These are phyloP conservation scores for Bimastos eiseni DNA, from an alignment of 2,888 invertebrate species.

Conservation along the genomic window DNA sequence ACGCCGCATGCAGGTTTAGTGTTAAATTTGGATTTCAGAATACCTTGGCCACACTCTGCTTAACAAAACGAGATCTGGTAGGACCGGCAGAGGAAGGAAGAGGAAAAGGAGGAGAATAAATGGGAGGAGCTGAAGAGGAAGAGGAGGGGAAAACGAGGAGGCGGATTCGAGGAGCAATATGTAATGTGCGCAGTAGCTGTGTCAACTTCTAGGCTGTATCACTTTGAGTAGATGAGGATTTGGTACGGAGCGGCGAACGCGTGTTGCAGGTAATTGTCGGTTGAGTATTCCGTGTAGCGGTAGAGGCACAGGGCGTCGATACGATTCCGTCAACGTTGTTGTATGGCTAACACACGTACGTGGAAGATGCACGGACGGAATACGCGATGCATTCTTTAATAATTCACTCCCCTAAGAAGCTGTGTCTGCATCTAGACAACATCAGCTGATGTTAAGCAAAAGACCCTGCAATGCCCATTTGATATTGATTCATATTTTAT, in stretches of 20 bases:
- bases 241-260: neutral
- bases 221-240: neutral
- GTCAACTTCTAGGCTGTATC: constrained; percentile 7
- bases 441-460: constrained; percentile 3
- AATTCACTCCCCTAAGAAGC: neutral
- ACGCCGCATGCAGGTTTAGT: constrained; percentile 22
- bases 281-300: neutral
- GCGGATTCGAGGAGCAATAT: constrained; percentile 6
- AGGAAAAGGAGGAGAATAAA: neutral
- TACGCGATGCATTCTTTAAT: neutral
- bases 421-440: neutral
- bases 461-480: neutral
- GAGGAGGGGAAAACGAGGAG: neutral
- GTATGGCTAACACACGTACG: neutral
- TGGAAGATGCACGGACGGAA: neutral
- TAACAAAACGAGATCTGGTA: constrained; percentile 7
- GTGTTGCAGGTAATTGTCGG: neutral
- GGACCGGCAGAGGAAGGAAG: neutral
- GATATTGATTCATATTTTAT: constrained; percentile 25
- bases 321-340: neutral
- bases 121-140: neutral
- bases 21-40: constrained; percentile 26
- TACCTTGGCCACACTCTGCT: constrained; percentile 17
- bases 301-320: neutral
- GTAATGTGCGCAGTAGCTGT: constrained; percentile 13